Conservation (phyloP, 2,113 vertebrate genomes). For the Bufo gargarizans region DNA sequence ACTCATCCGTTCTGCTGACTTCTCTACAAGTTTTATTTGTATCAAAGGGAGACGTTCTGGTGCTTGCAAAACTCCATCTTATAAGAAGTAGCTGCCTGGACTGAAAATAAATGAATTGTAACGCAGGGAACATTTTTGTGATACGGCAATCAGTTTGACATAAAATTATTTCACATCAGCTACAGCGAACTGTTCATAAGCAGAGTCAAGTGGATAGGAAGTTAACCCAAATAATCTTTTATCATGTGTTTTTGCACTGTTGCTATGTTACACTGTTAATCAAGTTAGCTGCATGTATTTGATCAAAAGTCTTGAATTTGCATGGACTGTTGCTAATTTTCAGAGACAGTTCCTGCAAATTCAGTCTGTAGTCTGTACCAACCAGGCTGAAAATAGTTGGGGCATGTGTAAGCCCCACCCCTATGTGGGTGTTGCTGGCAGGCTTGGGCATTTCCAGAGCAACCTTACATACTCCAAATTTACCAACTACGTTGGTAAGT, state of each 20-base stretch:
- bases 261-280: no score
- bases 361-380: no score
- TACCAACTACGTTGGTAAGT: no score
- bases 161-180: background rate
- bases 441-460: no score
- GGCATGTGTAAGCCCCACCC: no score
- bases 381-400: no score
- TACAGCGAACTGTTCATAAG: background rate
- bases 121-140: background rate
- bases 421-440: no score
- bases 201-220: background rate
- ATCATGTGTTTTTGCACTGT: no score
- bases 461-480: no score
- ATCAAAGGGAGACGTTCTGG: background rate
- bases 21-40: conserved; percentile 26
- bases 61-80: conserved; percentile 20
- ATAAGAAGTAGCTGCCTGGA: background rate
- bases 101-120: conserved; percentile 21
- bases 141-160: background rate
- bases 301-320: no score
- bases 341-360: no score
- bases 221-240: background rate
- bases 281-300: background rate
- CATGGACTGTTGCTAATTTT: no score
- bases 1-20: background rate